phyloP scores from a whole-genome alignment of 2,797 vertebrate genomes.

The Tadarida brasiliensis region DNA sequence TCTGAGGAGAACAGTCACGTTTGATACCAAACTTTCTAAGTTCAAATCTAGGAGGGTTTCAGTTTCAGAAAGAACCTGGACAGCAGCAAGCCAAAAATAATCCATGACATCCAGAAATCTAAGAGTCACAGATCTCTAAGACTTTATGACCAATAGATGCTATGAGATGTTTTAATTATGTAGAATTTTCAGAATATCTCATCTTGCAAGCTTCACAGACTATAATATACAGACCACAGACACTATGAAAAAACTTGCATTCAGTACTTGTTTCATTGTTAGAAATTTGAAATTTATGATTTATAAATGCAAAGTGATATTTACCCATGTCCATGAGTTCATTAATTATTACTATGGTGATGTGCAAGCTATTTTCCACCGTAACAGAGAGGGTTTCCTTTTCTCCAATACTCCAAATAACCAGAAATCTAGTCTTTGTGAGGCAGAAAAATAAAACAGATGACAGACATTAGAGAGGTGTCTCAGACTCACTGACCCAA shows the following conservation, averaged over 20 bases:
- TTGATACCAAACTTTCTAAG: neutral
- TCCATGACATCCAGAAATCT: neutral
- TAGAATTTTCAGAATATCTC: neutral
- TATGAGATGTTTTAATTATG: neutral
- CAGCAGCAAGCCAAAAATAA: neutral
- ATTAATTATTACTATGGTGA: neutral
- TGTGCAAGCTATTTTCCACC: neutral
- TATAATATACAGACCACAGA: neutral
- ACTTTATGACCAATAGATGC: neutral
- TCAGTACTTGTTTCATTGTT: neutral
- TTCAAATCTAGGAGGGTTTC: neutral
- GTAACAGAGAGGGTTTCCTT: neutral
- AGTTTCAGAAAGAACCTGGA: neutral
- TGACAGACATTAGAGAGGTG: neutral
- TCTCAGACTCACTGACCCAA: neutral
- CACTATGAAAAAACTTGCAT: neutral
- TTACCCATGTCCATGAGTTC: neutral
- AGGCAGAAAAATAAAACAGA: neutral
- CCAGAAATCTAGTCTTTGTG: neutral
- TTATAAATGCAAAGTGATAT: neutral
- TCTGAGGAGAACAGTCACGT: neutral
- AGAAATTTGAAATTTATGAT: conserved; percentile 12
- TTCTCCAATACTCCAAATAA: neutral
- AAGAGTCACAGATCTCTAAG: neutral
- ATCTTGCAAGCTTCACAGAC: neutral